Base-by-base conservation (phyloP, 37 sponge, comb jelly and placozoan species). In the Chondrilla cf. caribensis region DNA sequence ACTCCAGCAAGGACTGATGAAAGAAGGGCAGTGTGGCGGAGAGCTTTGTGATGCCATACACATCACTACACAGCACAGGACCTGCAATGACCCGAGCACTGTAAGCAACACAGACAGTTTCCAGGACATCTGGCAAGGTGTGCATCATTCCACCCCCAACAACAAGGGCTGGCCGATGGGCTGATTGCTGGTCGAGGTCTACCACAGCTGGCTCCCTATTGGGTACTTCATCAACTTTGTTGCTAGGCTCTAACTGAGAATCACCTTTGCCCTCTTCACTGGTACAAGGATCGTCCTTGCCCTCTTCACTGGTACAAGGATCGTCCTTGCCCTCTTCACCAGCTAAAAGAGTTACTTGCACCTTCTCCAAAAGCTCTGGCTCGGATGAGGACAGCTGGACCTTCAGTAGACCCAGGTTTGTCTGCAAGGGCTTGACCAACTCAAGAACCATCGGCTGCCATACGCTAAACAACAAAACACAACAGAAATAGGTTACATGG, bases 361-460 rank as follows among this genome's bases (percentile, higher is more conserved):
- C 35, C 11, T 33, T 4, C 17, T 33, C 32, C 24, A 90, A 40
- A 58, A 87, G 81, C 57, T 41, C 79, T 3, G 84, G 33, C 6
- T 60, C 60, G 18, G 84, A 77, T 35, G 86, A 80, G 14, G 39
- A 47, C 33, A 90, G 65, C 40, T 51, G 78, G 67, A 90, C 60
- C 31, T 75, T 81, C 58, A 90, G 62, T 5, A 43, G 79, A 3
- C 68, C 75, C 0, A 86, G 24, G 62, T 33, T 67, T 67, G 80
- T 3, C 43, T n/a, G 39, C 31, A n/a, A 35, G 57, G 25, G 42
- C 41, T 40, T 40, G 43, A 37, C 22, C 42, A 58, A n/a, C 2
- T 33, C 38, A 29, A 62, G 31, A 55, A 41, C 77, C 41, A 76
- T 70, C 26, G 82, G 32, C 40, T 42, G 37, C n/a, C n/a, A 25